Percentiles rank a stretch among this genome's conserved stretches.
phyloP scores from a whole-genome alignment of 2,113 vertebrate species.

The Dasyornis broadbenti region DNA sequence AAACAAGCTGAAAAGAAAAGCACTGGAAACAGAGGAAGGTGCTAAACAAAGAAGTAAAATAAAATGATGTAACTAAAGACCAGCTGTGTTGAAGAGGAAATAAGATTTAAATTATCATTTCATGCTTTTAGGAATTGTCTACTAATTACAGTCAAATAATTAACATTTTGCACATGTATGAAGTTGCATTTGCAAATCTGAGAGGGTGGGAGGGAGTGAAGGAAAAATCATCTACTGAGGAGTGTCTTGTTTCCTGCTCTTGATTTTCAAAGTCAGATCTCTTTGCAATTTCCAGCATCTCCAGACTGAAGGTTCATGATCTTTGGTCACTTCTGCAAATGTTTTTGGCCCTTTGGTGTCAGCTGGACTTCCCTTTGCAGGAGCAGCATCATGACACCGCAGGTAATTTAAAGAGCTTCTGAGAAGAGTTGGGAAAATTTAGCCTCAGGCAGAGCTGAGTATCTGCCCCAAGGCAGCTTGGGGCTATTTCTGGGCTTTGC shows the following conservation, averaged over 20 bases:
- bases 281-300: background rate
- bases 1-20: background rate
- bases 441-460: background rate
- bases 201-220: background rate
- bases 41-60: background rate
- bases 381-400: background rate
- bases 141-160: background rate
- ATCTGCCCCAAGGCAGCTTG: background rate
- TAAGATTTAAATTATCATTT: background rate
- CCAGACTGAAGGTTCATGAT: background rate
- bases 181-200: background rate
- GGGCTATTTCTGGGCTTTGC: conserved; percentile 41
- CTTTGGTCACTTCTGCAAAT: background rate
- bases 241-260: background rate
- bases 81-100: background rate
- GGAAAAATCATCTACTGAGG: background rate
- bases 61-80: background rate
- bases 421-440: background rate
- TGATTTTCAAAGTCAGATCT: background rate
- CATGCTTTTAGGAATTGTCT: background rate
- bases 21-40: background rate
- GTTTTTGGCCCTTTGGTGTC: background rate
- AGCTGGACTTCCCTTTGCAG: background rate
- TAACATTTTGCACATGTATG: background rate
- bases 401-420: conserved; percentile 23